Evolutionary conservation across 2,888 invertebrate genomes (phyloP), one percentile per base, ranked within the genome.

Genomic region (Oxystoma pomonae): DNA sequence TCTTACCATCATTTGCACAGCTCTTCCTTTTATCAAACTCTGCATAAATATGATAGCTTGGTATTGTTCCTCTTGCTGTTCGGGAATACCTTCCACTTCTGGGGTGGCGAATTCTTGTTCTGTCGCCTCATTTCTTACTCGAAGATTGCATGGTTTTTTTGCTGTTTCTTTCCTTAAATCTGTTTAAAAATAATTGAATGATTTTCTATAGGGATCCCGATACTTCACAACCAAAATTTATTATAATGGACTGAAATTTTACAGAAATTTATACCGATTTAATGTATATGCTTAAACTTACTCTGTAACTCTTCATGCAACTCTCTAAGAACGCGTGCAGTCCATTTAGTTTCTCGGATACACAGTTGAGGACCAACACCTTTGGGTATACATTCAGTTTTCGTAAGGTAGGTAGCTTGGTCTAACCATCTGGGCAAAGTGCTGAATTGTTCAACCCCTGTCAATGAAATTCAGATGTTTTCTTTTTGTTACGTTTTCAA

Each of bases 1-100:
- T 20, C 57, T 75, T 78, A 89, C 89, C 84, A 89, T 78, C 69
- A 83, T 86, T 78, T 92, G 91, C 16, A 89, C 84, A 3, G 90
- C 90, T 18, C 91, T 80, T 1, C 91, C 92, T 66, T 87, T 80
- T 1, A 92, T 80, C 21, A 90, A 78, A 73, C 85, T 86, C 75
- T 91, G 90, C 61, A 91, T 73, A 67, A 85, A 78, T 51, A 89
- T 79, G 21, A 86, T 81, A 1, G 86, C 82, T 76, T 88, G 80
- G 69, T 84, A 82, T 55, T 78, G 70, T 16, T 81, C 76, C 60
- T 84, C 83, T 64, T 81, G 79, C 3, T 68, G 60, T 35, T 76
- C 75, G 5, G 76, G 71, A 20, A 74, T 69, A 1, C 71, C 72
- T 22, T 75, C 76, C 7, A 77, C 71, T 69, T 75, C 75, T 1